Percentiles rank a stretch among this genome's conserved stretches.
Conservation (phyloP, 2,888 invertebrate species). For the Papilio protenor region DNA sequence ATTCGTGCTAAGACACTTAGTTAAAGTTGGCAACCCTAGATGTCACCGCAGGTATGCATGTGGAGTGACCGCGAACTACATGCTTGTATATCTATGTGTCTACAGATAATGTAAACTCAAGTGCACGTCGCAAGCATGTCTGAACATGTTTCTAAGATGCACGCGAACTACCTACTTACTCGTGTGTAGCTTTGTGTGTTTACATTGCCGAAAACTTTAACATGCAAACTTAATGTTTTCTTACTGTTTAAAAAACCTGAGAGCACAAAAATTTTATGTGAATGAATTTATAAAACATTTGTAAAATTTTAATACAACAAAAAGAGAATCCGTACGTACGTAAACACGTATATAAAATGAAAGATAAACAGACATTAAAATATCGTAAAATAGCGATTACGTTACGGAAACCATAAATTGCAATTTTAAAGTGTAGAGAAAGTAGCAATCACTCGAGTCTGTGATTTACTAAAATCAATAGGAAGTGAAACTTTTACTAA, state of each 20-base stretch:
- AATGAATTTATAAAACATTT: not conserved
- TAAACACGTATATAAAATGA: not conserved
- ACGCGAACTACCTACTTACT: conserved; percentile 16
- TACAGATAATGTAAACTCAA: not conserved
- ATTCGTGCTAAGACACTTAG: not conserved
- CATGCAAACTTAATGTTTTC: not conserved
- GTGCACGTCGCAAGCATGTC: not conserved
- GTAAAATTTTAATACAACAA: not conserved
- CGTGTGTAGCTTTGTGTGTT: not conserved
- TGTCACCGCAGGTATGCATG: not conserved
- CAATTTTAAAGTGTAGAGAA: conserved; percentile 22
- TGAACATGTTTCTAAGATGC: conserved; percentile 4
- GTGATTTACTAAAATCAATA: conserved; percentile 20
- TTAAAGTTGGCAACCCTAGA: conserved; percentile 2
- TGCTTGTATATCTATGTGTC: conserved; percentile 1
- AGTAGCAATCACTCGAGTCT: not conserved
- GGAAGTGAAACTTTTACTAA: not conserved
- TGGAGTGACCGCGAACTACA: conserved; percentile 8
- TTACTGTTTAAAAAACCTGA: not conserved
- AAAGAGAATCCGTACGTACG: not conserved
- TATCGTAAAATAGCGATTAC: conserved; percentile 24
- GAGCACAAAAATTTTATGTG: not conserved
- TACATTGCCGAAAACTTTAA: not conserved
- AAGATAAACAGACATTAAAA: conserved; percentile 15
- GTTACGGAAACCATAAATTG: conserved; percentile 28